These are phyloP conservation scores for Tetramorium bicarinatum DNA, from an alignment of 2,888 invertebrate genomes.

Conservation along the genomic window DNA sequence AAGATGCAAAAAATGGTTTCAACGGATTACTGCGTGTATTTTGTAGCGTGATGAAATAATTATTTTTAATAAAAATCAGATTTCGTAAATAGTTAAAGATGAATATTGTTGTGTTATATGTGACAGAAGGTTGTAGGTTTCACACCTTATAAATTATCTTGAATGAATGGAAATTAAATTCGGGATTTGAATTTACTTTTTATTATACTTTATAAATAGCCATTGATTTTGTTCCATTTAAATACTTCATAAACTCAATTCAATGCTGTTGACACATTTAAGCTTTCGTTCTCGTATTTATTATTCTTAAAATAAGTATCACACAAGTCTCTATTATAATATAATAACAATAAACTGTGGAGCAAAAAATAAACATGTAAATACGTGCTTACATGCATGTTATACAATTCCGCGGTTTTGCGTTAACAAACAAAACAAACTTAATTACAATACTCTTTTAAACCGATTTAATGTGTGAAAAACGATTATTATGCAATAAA, in stretches of 20 bases:
- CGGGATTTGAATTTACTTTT: conserved; percentile 31
- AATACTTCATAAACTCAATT: conserved; percentile 80
- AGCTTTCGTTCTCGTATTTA: conserved; percentile 61
- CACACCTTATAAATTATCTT: conserved; percentile 13
- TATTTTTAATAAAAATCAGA: conserved; percentile 50
- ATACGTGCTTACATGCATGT: conserved; percentile 18
- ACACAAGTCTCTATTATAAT: conserved; percentile 77
- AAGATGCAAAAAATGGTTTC: neutral
- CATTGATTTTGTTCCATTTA: conserved; percentile 81
- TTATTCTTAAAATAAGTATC: conserved; percentile 80
- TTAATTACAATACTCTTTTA: conserved; percentile 43
- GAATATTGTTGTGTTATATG: neutral
- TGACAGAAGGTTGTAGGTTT: conserved; percentile 15
- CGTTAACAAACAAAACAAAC: conserved; percentile 31
- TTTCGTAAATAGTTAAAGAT: neutral
- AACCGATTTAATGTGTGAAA: conserved; percentile 24
- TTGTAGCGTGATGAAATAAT: conserved; percentile 28
- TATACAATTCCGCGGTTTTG: conserved; percentile 20
- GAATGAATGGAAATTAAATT: conserved; percentile 14
- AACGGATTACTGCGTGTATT: conserved; percentile 37
- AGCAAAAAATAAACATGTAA: conserved; percentile 40
- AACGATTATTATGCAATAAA: conserved; percentile 42
- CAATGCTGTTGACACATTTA: conserved; percentile 70
- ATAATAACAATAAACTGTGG: conserved; percentile 56
- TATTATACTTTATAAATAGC: conserved; percentile 80